Evolutionary conservation across 2,797 vertebrate genomes (phyloP).

Genomic region (Notamacropus eugenii): DNA sequence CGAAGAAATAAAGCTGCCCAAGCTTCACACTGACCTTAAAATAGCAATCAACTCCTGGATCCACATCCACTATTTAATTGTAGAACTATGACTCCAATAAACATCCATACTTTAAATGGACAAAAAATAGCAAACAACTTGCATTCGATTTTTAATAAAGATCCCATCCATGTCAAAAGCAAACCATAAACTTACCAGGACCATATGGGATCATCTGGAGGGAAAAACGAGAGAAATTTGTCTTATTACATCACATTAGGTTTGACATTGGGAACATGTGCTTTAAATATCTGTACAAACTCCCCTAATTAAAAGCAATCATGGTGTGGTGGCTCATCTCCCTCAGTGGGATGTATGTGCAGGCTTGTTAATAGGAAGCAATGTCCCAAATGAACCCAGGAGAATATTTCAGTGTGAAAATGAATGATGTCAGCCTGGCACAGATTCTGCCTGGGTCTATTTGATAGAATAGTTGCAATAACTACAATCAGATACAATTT

Average conservation of each 20-base stretch:
- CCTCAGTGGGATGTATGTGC: background rate
- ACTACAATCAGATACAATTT: constrained; percentile 36
- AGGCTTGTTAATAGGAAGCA: constrained; percentile 31
- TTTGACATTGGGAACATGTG: constrained; percentile 40
- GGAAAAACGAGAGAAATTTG: constrained; percentile 22
- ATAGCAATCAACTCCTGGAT: constrained; percentile 34
- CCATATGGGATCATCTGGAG: constrained; percentile 13
- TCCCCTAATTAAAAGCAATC: constrained; percentile 56
- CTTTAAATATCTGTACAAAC: constrained; percentile 56
- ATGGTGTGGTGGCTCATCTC: background rate
- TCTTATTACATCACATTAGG: constrained; percentile 39
- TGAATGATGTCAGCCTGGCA: background rate
- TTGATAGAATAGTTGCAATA: background rate
- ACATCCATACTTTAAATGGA: constrained; percentile 20
- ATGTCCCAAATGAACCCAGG: constrained; percentile 3
- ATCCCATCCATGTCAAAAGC: constrained; percentile 38
- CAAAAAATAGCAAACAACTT: constrained; percentile 17
- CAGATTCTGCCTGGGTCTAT: background rate
- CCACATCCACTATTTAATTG: constrained; percentile 32
- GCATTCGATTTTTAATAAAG: constrained; percentile 5
- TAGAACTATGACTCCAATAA: constrained; percentile 41
- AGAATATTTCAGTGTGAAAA: constrained; percentile 26
- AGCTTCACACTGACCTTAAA: constrained; percentile 26
- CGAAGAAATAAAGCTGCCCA: background rate
- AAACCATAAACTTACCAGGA: constrained; percentile 36